Evolutionary conservation across 1,140 invertebrate genomes (phyloP), one percentile per base, ranked within the genome.

Genomic region (Drosophila tristis): DNA sequence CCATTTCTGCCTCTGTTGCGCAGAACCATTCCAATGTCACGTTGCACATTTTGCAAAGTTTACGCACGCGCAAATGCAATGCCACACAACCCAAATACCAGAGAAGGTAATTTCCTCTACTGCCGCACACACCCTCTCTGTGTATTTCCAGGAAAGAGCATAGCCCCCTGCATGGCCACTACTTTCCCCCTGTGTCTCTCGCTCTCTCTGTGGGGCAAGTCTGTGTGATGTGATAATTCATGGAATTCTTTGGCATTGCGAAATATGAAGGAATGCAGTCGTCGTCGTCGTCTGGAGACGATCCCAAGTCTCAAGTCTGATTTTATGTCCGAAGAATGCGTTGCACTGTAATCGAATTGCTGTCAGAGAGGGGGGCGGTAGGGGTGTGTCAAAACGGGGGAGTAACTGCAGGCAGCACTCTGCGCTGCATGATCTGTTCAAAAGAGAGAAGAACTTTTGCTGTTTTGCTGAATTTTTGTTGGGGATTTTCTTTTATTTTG

Each of bases 221-320:
- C 35, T 39, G 35, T 44, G 45, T 44, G 51, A 55, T 72, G 67
- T 56, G 67, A 72, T 74, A 74, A 72, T 62, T 78, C 80, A 73
- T 73, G 68, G 73, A 59, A 85, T 85, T 80, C 77, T 80, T 80
- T 31, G 77, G 49, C 80, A 67, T 85, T 85, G 80, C 80, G 63
- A 85, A 77, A 85, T 85, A 85, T 85, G 76, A 85, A 85, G 76
- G 80, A 85, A 85, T 85, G 80, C 80, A 72, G 76, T 73, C 58
- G 65, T 55, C 39, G 16, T 31, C 44, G 51, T 44, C 26, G 50
- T 26, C n/a, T 54, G 25, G 39, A 78, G 75, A 78, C 70, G 57
- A 82, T 76, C 73, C 79, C 78, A 81, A 61, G 73, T 77, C 45
- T 25, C 23, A 63, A 20, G 25, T 45, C 35, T 39, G 35, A 35